A percentile compares a stretch with the other conserved stretches of the same genome.
phyloP scores from a whole-genome alignment of 2,888 invertebrate genomes.

The Gibbula magus region DNA sequence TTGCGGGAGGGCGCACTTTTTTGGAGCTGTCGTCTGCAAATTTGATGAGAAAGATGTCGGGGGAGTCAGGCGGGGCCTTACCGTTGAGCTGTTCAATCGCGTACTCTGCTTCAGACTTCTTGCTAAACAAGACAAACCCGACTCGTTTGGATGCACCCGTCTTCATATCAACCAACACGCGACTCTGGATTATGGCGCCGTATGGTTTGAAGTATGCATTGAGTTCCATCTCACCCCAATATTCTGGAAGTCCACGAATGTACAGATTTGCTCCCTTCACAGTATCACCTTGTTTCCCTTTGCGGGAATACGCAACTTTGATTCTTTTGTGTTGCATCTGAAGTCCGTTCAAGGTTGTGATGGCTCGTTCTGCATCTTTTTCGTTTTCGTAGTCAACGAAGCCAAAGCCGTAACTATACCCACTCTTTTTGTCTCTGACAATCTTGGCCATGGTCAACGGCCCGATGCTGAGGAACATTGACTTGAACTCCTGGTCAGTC shows the following conservation, averaged over 20 bases:
- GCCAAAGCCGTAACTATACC: slow-evolving; percentile 96
- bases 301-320: slow-evolving; percentile 94
- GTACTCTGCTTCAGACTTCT: slow-evolving; percentile 90
- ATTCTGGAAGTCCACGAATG: slow-evolving; percentile 88
- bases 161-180: slow-evolving; percentile 90
- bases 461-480: slow-evolving; percentile 91
- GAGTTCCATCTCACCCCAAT: slow-evolving; percentile 83
- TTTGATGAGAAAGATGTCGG: slow-evolving; percentile 88
- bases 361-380: slow-evolving; percentile 89
- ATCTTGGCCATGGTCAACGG: slow-evolving; percentile 92
- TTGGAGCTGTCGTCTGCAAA: slow-evolving; percentile 86
- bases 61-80: slow-evolving; percentile 88
- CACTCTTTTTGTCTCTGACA: slow-evolving; percentile 80
- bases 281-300: slow-evolving; percentile 86
- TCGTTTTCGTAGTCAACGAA: slow-evolving; percentile 92
- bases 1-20: slow-evolving; percentile 45
- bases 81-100: slow-evolving; percentile 88
- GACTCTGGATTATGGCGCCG: slow-evolving; percentile 93
- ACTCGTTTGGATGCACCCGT: slow-evolving; percentile 92
- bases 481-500: slow-evolving; percentile 91
- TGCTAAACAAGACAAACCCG: slow-evolving; percentile 89
- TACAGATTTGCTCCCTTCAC: slow-evolving; percentile 95
- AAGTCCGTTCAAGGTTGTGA: slow-evolving; percentile 89
- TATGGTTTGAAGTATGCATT: slow-evolving; percentile 90
- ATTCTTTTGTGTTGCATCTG: slow-evolving; percentile 92